Evolutionary conservation across 1,140 invertebrate species (phyloP), one percentile per base, ranked within the genome.

Genomic region (Macrocentrus cingulum): DNA sequence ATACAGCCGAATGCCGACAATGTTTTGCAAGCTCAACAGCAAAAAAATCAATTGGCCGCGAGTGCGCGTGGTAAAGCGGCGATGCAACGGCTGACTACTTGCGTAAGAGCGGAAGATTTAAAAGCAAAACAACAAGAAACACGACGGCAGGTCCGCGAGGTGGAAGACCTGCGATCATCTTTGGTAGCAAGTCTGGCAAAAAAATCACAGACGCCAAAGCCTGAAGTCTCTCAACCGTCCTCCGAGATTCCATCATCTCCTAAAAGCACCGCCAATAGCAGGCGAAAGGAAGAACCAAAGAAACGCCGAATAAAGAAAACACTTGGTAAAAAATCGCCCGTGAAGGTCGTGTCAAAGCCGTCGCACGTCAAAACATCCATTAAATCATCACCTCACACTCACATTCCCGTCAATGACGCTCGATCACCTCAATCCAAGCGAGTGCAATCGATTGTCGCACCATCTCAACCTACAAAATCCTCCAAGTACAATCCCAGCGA

Each of bases 111-210:
- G 44, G 65, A 72, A 46, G 65, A 59, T 25, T 23, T 48, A 22
- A 68, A 72, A 58, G 64, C 63, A 11, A 62, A 66, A 25, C 67
- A 68, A 8, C 66, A 73, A 34, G 73, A 79, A 41, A 70, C 75
- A 42, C 66, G 77, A 51, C 70, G 69, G 45, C 66, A 78, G 57
- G 76, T 74, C 25, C 68, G 81, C 53, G 74, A 81, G 49, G 59
- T 79, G 2, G 82, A 84, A 69, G 79, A 83, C 67, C 52, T 70
- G 3, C 68, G 81, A 51, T 73, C 82, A 11, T 64, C 70, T 5
- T 68, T 81, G 69, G 61, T 82, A 16, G 64, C 44, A 53, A 61
- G 23, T 36, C 48, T 44, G 1, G 25, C 23, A 34, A 60, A 46
- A 51, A 49, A 23, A 57, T 34, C 3, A 44, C 15, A 0, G 9